These are phyloP conservation scores for Pogonocichla stellata DNA, from an alignment of 2,113 vertebrate genomes.

Conservation along the genomic window DNA sequence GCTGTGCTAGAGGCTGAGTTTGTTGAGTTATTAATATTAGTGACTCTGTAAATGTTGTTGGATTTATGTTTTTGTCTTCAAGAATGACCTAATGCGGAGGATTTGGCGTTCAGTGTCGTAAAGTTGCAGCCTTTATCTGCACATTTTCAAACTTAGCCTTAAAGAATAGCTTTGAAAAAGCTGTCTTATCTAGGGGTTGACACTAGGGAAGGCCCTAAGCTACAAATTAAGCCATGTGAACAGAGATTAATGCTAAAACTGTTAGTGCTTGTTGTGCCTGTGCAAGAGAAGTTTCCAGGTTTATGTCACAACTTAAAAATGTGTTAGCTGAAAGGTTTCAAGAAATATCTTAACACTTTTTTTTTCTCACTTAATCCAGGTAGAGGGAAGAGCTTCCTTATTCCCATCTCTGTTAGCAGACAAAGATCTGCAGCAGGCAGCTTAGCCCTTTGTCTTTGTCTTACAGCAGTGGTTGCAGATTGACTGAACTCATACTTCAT, in stretches of 20 bases:
- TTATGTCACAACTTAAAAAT: not conserved
- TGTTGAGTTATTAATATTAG: not conserved
- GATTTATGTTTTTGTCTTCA: not conserved
- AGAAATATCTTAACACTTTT: not conserved
- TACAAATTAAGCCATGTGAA: not conserved
- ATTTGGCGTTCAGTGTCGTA: not conserved
- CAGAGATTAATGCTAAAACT: not conserved
- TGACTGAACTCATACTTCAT: not conserved
- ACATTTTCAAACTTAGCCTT: not conserved
- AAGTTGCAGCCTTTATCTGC: not conserved
- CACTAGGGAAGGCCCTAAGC: not conserved
- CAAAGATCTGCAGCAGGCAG: not conserved
- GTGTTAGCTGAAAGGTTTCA: not conserved
- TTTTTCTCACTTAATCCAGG: not conserved
- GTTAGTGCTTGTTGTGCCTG: not conserved
- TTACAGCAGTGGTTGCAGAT: not conserved
- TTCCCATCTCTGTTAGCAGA: not conserved
- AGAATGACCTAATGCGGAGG: not conserved
- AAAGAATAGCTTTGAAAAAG: not conserved
- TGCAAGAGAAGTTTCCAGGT: not conserved
- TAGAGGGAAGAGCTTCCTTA: not conserved
- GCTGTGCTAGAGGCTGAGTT: not conserved
- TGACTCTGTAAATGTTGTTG: slow-evolving; percentile 1
- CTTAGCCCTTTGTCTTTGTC: not conserved
- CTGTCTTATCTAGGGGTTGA: not conserved